Base-by-base conservation (phyloP, 2,888 invertebrate genomes). In the Aromia moschata region DNA sequence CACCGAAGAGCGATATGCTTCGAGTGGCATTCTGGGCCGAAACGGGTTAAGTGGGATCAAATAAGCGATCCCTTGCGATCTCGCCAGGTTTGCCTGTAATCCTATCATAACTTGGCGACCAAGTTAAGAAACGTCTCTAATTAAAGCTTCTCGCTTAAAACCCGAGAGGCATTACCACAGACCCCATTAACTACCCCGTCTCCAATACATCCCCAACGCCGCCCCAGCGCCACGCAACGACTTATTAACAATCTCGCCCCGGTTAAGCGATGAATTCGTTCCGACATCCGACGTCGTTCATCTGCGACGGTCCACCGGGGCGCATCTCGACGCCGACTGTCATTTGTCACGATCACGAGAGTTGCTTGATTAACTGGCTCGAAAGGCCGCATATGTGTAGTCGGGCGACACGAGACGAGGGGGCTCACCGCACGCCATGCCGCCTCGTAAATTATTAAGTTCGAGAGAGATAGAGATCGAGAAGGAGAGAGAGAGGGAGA, bases 381-480 rank as follows among this genome's bases (percentile, higher is more conserved):
- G 41, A 40, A 51, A 51, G 15, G 37, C 52, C 41, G 10, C 52
- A 31, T 31, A 52, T 52, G 31, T 52, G 41, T 52, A 52, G 41
- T 30, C n/a, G 25, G 25, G n/a, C n/a, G n/a, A 25, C 4, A 20
- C 30, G 30, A 41, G 38, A 41, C 31, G 30, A 52, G 31, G 41
- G 41, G 41, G 41, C 41, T 52, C 41, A 52, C 41, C 31, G 25
- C 52, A 41, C 52, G 31, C 20, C 31, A 40, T 31, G 16, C 52
- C 52, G 41, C 52, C 52, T 41, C 31, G 52, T 52, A 52, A 52
- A 52, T 52, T 52, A 52, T 52, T 25, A 52, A 52, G 52, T 52
- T 52, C 40, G 52, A 41, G 40, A 40, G 52, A n/a, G n/a, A n/a
- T n/a, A n/a, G n/a, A n/a, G n/a, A n/a, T n/a, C n/a, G n/a, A n/a